Percentiles rank a stretch among this genome's conserved stretches.
Conservation (phyloP, 2,888 invertebrate genomes). For the Danaus chrysippus region DNA sequence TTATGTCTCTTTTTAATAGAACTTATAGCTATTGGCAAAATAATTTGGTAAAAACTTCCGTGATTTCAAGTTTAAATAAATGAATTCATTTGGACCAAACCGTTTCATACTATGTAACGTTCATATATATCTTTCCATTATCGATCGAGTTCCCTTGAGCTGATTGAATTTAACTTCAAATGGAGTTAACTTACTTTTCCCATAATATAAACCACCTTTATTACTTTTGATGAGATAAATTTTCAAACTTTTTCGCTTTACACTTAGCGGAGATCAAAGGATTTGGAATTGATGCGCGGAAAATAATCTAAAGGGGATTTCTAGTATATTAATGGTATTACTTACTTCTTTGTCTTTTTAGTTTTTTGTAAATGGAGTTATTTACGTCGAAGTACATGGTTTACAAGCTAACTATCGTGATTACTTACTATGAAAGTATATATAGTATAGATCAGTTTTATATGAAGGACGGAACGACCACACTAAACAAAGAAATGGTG, state of each 20-base stretch:
- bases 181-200: slow-evolving; percentile 23
- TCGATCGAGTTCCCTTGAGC: slow-evolving; percentile 19
- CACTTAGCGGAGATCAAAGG: slow-evolving; percentile 27
- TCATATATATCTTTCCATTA: slow-evolving; percentile 19
- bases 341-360: not conserved
- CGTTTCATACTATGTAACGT: not conserved
- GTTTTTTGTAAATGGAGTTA: not conserved
- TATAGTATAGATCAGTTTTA: slow-evolving; percentile 16
- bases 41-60: too few relatives aligned
- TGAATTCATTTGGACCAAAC: too few relatives aligned
- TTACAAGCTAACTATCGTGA: not conserved
- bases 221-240: slow-evolving; percentile 28
- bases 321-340: too few relatives aligned
- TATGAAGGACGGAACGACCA: slow-evolving; percentile 8
- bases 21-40: too few relatives aligned
- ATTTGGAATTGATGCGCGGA: slow-evolving; percentile 18
- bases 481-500: slow-evolving; percentile 15
- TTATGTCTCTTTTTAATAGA: too few relatives aligned
- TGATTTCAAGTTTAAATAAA: too few relatives aligned
- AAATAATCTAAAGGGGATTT: slow-evolving; percentile 5
- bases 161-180: slow-evolving; percentile 27
- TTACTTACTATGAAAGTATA: not conserved
- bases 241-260: slow-evolving; percentile 33
- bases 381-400: not conserved
- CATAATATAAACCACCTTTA: slow-evolving; percentile 28